Base-by-base conservation (phyloP, 2,113 vertebrate species). In the Ciconia boyciana region DNA sequence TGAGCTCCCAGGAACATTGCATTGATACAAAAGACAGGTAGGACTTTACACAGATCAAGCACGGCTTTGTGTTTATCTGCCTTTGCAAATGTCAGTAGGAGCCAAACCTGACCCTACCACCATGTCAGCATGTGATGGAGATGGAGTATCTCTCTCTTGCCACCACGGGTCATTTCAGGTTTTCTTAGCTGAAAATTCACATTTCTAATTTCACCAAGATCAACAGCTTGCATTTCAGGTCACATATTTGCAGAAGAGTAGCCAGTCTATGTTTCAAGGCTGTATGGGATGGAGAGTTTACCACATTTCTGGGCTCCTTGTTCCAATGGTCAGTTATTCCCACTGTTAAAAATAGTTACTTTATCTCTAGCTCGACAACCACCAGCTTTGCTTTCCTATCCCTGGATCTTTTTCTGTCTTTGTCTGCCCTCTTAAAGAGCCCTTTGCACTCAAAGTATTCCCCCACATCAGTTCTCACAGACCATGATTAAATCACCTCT, bases 401-500 rank as follows among this genome's bases (percentile, higher is more conserved):
- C 83, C 66, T 89, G 41, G 18, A 54, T 85, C 81, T 90, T 91
- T 95, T 94, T 72, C 79, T 83, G 61, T 91, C 87, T 94, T 82
- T 76, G 57, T 83, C 87, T 96, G 94, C 82, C 84, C 91, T 95
- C 84, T 83, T 80, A 41, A 87, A 95, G 61, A 96, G 91, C 78
- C 75, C 91, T 96, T 94, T 96, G 94, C 93, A 32, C 87, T 96
- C 70, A 2, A 48, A 90, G 49, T 85, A 78, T 94, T 83, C 62
- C 58, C 31, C 62, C 44, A 87, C 90, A 92, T 94, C 75, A 76
- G 88, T 96, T 95, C 94, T 96, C 94, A 96, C 90, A 94, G 90
- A 66, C 78, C 58, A 29, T 7, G 39, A 87, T 93, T 96, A 94
- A 96, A 93, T 95, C 87, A 96, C 84, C 96, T 96, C 96, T 96